Evolutionary conservation across 2,797 vertebrate genomes (phyloP), one percentile per base, ranked within the genome.

Genomic region (Periparus ater): DNA sequence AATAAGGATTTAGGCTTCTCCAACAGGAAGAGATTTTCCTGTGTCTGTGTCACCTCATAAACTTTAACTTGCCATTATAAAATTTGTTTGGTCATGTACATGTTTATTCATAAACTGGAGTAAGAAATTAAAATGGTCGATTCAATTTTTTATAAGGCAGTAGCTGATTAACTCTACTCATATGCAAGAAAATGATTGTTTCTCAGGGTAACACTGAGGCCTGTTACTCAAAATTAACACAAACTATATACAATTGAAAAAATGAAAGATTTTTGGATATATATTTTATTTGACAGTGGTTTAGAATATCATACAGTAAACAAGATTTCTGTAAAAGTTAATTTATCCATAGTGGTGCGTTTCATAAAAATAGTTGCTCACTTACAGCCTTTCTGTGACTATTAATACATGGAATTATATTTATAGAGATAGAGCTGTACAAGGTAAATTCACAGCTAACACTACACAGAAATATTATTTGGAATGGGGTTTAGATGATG

Each of bases 311-410:
- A 98, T 99, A 99, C 99, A 99, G 99, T 99, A 99, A 99, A 99
- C 99, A 99, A 99, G 98, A 98, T 99, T 99, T 99, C 98, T 99
- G 99, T 98, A 99, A 99, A 99, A 99, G 99, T 99, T 99, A 98
- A 99, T 99, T 99, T 99, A 99, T 99, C 98, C 99, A 98, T 99
- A 99, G 98, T 98, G 99, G 99, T 99, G 98, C 98, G 98, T 99
- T 99, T 99, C 98, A 99, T 99, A 99, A 99, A 99, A 99, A 99
- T 99, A 99, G 98, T 99, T 99, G 98, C 98, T 99, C 99, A 98
- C 99, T 98, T 99, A 98, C 98, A 99, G 99, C 99, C 98, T 99
- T 98, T 98, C 98, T 99, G 98, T 99, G 99, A 99, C 98, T 99
- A 98, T 99, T 98, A 98, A 98, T 99, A 99, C 98, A 99, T 98